A percentile compares a stretch with the other conserved stretches of the same genome.
phyloP scores from a whole-genome alignment of 2,888 invertebrate species.

The Hypomecis punctinalis region DNA sequence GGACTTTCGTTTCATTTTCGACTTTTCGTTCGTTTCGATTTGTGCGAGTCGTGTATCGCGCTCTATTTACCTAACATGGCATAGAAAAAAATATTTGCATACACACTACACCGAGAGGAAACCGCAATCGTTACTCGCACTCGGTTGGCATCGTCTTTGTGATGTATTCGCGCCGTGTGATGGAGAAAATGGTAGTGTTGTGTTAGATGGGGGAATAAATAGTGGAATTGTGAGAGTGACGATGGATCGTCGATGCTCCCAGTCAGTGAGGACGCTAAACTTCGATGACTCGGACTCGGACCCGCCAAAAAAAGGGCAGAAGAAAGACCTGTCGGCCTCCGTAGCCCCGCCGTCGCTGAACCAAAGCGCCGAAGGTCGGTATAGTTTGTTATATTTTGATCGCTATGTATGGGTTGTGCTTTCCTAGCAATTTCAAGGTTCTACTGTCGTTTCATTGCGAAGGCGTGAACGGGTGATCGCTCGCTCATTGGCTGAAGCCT shows the following conservation, averaged over 20 bases:
- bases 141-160: constrained; percentile 35
- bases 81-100: constrained; percentile 58
- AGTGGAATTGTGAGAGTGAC: constrained; percentile 73
- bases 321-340: constrained; percentile 70
- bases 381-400: constrained; percentile 44
- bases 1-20: constrained; percentile 3
- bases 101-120: constrained; percentile 30
- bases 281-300: constrained; percentile 90
- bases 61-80: constrained; percentile 66
- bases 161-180: constrained; percentile 53
- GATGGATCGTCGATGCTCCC: constrained; percentile 86
- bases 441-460: constrained; percentile 64
- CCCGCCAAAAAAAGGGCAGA: constrained; percentile 71
- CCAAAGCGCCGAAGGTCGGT: constrained; percentile 79
- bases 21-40: constrained; percentile 43
- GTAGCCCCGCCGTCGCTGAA: constrained; percentile 72
- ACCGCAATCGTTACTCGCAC: constrained; percentile 24
- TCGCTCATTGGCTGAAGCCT: constrained; percentile 25
- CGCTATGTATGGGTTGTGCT: constrained; percentile 49
- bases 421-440: constrained; percentile 74
- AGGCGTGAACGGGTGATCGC: constrained; percentile 60
- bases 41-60: constrained; percentile 68
- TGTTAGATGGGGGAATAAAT: constrained; percentile 75
- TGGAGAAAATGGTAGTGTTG: constrained; percentile 51
- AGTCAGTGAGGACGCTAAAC: constrained; percentile 91